These are phyloP conservation scores for Brachyrhaphis roseni DNA, from an alignment of 2,797 vertebrate genomes.

Conservation along the genomic window DNA sequence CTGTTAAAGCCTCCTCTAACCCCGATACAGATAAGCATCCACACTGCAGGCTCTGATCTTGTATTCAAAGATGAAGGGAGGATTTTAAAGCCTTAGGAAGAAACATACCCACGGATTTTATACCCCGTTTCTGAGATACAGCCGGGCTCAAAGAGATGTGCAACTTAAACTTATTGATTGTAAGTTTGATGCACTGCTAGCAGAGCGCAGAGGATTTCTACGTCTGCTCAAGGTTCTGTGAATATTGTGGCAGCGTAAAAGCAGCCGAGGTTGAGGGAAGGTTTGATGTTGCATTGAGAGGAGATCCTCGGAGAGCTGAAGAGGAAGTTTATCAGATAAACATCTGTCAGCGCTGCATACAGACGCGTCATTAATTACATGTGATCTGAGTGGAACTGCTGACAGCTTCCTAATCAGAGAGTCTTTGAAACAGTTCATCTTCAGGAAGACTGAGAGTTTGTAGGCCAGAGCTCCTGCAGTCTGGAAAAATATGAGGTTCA, in stretches of 20 bases:
- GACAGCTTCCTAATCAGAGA: background rate
- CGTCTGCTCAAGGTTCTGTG: slow-evolving; percentile 45
- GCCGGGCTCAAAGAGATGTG: slow-evolving; percentile 36
- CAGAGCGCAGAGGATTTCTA: slow-evolving; percentile 40
- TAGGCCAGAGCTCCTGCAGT: background rate
- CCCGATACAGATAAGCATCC: slow-evolving; percentile 7
- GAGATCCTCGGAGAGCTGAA: background rate
- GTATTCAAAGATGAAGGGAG: slow-evolving; percentile 14
- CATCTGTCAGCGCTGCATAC: slow-evolving; percentile 19
- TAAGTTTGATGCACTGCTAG: slow-evolving; percentile 53
- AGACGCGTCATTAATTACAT: slow-evolving; percentile 29
- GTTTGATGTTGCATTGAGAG: slow-evolving; percentile 13
- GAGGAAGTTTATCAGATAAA: slow-evolving; percentile 35
- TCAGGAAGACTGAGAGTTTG: background rate
- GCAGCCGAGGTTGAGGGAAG: slow-evolving; percentile 28
- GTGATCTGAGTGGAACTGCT: slow-evolving; percentile 17
- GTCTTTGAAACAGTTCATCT: slow-evolving; percentile 8
- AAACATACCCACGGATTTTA: slow-evolving; percentile 28
- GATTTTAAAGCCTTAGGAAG: slow-evolving; percentile 24
- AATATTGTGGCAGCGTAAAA: slow-evolving; percentile 48
- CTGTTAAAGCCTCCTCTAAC: background rate
- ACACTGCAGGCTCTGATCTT: background rate
- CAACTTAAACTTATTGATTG: slow-evolving; percentile 60
- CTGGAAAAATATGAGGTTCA: background rate
- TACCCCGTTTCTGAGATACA: slow-evolving; percentile 40